Conservation (phyloP, 2,888 invertebrate species). For the Ormia ochracea region DNA sequence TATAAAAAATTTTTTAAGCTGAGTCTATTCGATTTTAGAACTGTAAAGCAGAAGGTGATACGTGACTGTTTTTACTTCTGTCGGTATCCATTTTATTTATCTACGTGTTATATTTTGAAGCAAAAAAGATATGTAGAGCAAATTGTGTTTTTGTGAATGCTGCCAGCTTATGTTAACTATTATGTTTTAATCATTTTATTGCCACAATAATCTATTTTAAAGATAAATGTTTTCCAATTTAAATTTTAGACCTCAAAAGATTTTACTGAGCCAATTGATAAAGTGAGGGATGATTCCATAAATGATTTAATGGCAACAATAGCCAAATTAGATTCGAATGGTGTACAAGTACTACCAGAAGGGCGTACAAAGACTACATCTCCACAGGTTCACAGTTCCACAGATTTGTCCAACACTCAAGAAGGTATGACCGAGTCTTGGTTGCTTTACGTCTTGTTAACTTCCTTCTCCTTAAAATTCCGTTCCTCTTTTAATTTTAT, state of each 20-base stretch:
- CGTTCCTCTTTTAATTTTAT: background rate
- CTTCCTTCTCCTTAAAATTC: background rate
- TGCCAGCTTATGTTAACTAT: too few species aligned
- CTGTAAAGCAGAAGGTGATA: too few species aligned
- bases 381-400: constrained; percentile 86
- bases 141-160: too few species aligned
- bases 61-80: too few species aligned
- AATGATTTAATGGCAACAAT: constrained; percentile 92
- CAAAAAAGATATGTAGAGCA: too few species aligned
- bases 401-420: constrained; percentile 79
- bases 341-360: constrained; percentile 85
- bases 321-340: constrained; percentile 90
- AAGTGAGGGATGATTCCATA: constrained; percentile 89
- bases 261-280: constrained; percentile 84
- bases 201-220: too few species aligned
- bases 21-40: too few species aligned
- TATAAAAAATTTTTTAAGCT: too few species aligned
- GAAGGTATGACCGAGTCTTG: constrained; percentile 70
- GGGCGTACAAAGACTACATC: constrained; percentile 79
- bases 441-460: constrained; percentile 11
- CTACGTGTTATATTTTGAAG: too few species aligned
- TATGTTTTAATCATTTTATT: too few species aligned
- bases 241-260: constrained; percentile 78
- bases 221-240: background rate
- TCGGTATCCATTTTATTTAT: too few species aligned